Conservation (phyloP, 2,797 vertebrate genomes). For the Oreochromis mossambicus region DNA sequence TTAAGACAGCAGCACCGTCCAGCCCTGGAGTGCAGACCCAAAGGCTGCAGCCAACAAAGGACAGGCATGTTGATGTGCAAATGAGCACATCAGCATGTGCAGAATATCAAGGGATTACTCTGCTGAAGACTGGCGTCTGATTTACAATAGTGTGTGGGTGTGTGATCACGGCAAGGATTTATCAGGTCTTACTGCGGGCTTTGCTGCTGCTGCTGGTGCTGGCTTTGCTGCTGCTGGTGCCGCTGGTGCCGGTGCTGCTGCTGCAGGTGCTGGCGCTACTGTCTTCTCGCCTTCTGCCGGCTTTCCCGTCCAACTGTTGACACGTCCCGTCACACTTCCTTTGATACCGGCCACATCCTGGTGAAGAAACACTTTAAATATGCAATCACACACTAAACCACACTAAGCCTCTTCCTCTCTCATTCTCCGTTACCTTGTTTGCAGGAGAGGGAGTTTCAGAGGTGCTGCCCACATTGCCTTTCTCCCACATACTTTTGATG, state of each 20-base stretch:
- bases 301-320: conserved; percentile 89
- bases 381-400: background rate
- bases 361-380: background rate
- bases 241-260: conserved; percentile 19
- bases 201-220: conserved; percentile 37
- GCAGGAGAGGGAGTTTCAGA: conserved; percentile 76
- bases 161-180: conserved; percentile 9
- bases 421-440: conserved; percentile 79
- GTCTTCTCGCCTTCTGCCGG: conserved; percentile 57
- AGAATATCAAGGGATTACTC: conserved; percentile 55
- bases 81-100: conserved; percentile 35
- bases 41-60: conserved; percentile 35
- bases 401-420: background rate
- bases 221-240: conserved; percentile 1
- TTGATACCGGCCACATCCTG: conserved; percentile 87
- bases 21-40: background rate
- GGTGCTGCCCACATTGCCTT: conserved; percentile 82
- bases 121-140: background rate
- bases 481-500: conserved; percentile 99
- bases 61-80: conserved; percentile 32
- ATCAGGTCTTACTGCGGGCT: conserved; percentile 58
- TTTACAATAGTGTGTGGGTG: conserved; percentile 17
- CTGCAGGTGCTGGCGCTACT: conserved; percentile 26
- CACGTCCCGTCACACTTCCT: conserved; percentile 85
- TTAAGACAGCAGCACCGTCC: background rate